Base-by-base conservation (phyloP, 2,888 invertebrate species). In the Netelia melanura region DNA sequence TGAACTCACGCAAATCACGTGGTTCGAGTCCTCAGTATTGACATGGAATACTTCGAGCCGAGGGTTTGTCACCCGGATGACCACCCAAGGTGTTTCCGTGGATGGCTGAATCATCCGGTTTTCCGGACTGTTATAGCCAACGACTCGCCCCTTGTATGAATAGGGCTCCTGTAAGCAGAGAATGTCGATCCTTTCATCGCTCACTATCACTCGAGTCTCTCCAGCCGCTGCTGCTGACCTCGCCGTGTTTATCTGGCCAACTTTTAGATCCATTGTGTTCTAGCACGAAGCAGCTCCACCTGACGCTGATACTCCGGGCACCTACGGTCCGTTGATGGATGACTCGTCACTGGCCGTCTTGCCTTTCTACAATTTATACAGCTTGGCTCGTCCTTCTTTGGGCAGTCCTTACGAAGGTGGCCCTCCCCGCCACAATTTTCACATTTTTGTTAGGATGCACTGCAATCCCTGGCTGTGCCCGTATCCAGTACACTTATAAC, bases 141-240 rank as follows among this genome's bases (percentile, higher is more conserved):
- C 2, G 2, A 65, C n/a, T 5, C 1, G 30, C 0, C 75, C 74
- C 10, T 74, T 48, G 8, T 48, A 64, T 1, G 9, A 2, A 14
- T 86, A 86, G 1, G 86, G 86, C 61, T 86, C 86, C 54, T 86
- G 86, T 10, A 86, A 3, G 0, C 80, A 75, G 0, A 84, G 0
- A 2, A 86, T 17, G n/a, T 84, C 86, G 0, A 75, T 10, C 5
- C 14, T 2, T 6, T 17, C 1, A 10, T 74, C 14, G 0, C 25
- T 10, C 0, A 38, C 1, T 2, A 25, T 25, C 25, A 2, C 2
- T 25, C 25, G 25, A 2, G 2, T 25, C 2, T 25, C 25, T 2
- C 44, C 48, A 0, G 77, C 25, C 0, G 68, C 77, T 10, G 61
- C 68, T 25, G 1, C 1, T 25, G 25, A 25, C 25, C 25, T 25